Evolutionary conservation across 1,140 invertebrate genomes (phyloP).

Genomic region (Heliconius nattereri): DNA sequence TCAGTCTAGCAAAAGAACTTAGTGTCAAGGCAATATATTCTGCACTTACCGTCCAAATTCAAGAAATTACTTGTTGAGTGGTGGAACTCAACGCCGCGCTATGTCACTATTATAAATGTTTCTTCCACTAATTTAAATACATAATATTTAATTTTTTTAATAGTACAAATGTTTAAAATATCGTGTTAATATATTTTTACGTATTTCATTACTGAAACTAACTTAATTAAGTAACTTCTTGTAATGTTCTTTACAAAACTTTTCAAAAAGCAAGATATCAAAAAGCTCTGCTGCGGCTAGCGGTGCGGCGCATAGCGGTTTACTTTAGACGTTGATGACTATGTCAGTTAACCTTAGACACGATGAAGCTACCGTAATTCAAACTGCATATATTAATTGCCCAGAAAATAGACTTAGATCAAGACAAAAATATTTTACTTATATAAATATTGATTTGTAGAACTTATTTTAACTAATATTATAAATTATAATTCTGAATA

Average conservation of each 20-base stretch:
- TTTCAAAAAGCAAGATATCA: neutral
- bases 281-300: neutral
- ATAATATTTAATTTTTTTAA: no score
- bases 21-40: no score
- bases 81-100: no score
- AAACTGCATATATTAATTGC: neutral
- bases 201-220: neutral
- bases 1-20: no score
- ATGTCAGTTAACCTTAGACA: neutral
- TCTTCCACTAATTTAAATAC: no score
- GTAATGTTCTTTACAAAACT: neutral
- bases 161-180: no score
- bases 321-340: slow-evolving; percentile 11
- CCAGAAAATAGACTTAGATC: neutral
- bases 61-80: no score
- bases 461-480: no score
- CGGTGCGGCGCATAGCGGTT: neutral
- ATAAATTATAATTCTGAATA: no score
- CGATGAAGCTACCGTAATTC: neutral
- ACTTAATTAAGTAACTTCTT: neutral
- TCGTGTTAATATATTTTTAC: neutral
- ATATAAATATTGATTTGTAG: no score
- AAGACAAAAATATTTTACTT: neutral
- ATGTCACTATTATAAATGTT: no score
- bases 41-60: no score